These are phyloP conservation scores for Aplodontia rufa DNA, from an alignment of 2,113 vertebrate species.

Conservation along the genomic window DNA sequence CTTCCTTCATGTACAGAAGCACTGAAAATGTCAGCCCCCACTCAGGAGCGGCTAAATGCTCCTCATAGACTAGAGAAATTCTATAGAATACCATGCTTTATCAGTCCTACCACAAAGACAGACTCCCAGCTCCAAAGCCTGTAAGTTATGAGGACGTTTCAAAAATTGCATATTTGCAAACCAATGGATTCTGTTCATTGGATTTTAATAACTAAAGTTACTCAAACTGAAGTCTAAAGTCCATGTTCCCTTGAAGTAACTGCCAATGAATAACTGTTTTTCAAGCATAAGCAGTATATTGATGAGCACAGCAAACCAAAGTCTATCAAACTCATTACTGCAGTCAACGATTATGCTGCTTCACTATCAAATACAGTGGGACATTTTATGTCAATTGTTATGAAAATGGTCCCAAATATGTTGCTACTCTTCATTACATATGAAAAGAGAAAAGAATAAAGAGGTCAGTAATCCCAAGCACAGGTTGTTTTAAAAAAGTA, in stretches of 20 bases:
- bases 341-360: not conserved
- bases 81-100: not conserved
- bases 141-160: not conserved
- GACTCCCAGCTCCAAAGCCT: not conserved
- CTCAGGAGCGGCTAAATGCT: constrained; percentile 8
- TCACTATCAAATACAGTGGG: not conserved
- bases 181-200: constrained; percentile 1
- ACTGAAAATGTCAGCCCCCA: constrained; percentile 8
- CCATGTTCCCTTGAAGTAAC: constrained; percentile 26
- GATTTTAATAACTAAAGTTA: constrained; percentile 60
- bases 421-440: constrained; percentile 6
- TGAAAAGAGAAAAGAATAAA: not conserved
- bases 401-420: not conserved
- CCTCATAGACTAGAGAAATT: not conserved
- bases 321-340: not conserved
- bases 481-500: not conserved
- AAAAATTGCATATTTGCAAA: constrained; percentile 54
- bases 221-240: constrained; percentile 45
- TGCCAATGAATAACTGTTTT: constrained; percentile 19
- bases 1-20: constrained; percentile 25
- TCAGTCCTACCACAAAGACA: not conserved
- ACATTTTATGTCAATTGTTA: constrained; percentile 12
- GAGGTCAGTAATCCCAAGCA: not conserved
- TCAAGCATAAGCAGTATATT: constrained; percentile 18
- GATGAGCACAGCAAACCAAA: constrained; percentile 12